Conservation (phyloP, 2,797 vertebrate species). For the Macrochelys suwanniensis region DNA sequence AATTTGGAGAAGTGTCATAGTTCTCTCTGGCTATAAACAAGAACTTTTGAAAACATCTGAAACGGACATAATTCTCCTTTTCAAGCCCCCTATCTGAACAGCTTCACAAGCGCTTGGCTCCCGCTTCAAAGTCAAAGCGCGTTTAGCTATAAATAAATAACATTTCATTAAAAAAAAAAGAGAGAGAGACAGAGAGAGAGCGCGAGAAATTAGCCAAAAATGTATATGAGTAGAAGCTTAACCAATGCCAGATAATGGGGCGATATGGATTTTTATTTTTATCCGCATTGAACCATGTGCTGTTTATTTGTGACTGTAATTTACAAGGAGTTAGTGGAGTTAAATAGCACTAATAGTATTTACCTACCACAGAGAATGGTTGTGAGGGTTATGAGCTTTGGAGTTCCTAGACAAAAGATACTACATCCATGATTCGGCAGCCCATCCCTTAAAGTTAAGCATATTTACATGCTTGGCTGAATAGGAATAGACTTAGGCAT, state of each 20-base stretch:
- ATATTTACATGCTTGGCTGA: slow-evolving; percentile 3
- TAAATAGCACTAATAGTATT: slow-evolving; percentile 62
- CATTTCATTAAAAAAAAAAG: slow-evolving; percentile 57
- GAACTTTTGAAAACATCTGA: slow-evolving; percentile 75
- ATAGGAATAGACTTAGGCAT: background rate
- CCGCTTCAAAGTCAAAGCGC: slow-evolving; percentile 66
- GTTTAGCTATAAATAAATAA: slow-evolving; percentile 72
- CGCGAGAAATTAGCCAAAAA: slow-evolving; percentile 63
- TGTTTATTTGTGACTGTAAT: slow-evolving; percentile 72
- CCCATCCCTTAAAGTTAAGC: slow-evolving; percentile 1
- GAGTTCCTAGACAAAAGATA: slow-evolving; percentile 66
- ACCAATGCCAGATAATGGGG: slow-evolving; percentile 69
- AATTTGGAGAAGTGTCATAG: slow-evolving; percentile 22
- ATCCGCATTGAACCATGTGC: slow-evolving; percentile 48
- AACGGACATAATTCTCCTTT: slow-evolving; percentile 58
- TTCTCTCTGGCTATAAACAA: slow-evolving; percentile 59
- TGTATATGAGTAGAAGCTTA: slow-evolving; percentile 66
- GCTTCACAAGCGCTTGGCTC: slow-evolving; percentile 70
- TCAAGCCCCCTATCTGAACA: slow-evolving; percentile 61
- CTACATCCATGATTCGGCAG: background rate
- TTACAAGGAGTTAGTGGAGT: slow-evolving; percentile 62
- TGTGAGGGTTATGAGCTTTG: slow-evolving; percentile 39
- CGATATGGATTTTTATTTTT: slow-evolving; percentile 71
- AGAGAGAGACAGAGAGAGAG: background rate
- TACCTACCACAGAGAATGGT: slow-evolving; percentile 70